These are phyloP conservation scores for Ciconia boyciana DNA, from an alignment of 2,113 vertebrate genomes.

Conservation along the genomic window DNA sequence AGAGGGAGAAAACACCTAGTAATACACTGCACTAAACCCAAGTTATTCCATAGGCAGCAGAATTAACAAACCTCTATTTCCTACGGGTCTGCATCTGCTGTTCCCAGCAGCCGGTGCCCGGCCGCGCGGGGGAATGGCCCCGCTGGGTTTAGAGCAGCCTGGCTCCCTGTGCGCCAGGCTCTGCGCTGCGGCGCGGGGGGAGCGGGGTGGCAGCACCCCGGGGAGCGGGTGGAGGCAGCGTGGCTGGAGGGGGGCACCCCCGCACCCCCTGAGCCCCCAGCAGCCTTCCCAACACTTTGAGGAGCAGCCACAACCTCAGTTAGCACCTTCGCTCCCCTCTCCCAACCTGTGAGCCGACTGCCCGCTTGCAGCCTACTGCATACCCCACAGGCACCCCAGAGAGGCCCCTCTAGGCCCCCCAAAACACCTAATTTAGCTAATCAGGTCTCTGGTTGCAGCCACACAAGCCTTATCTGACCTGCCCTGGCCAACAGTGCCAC, in stretches of 20 bases:
- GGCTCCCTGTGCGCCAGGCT: accelerated
- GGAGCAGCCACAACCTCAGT: accelerated
- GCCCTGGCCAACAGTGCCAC: not conserved
- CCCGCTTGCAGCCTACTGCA: not conserved
- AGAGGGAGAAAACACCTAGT: not conserved
- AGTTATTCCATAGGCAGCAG: not conserved
- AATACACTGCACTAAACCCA: not conserved
- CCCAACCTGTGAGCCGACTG: not conserved
- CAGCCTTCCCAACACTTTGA: not conserved
- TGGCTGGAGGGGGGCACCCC: not conserved
- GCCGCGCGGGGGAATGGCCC: accelerated
- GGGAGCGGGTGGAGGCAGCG: accelerated
- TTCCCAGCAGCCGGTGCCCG: not conserved
- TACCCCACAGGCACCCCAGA: not conserved
- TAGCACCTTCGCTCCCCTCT: not conserved
- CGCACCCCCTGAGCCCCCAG: too few species aligned
- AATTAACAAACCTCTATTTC: not conserved
- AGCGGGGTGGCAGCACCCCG: accelerated
- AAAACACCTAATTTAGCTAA: not conserved
- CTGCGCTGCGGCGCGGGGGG: accelerated
- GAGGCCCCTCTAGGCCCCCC: too few species aligned
- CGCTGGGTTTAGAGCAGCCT: too few species aligned
- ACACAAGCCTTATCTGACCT: not conserved
- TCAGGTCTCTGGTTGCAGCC: not conserved
- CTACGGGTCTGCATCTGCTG: not conserved